phyloP scores from a whole-genome alignment of 2,888 invertebrate species.

The Caenorhabditis imperialis region DNA sequence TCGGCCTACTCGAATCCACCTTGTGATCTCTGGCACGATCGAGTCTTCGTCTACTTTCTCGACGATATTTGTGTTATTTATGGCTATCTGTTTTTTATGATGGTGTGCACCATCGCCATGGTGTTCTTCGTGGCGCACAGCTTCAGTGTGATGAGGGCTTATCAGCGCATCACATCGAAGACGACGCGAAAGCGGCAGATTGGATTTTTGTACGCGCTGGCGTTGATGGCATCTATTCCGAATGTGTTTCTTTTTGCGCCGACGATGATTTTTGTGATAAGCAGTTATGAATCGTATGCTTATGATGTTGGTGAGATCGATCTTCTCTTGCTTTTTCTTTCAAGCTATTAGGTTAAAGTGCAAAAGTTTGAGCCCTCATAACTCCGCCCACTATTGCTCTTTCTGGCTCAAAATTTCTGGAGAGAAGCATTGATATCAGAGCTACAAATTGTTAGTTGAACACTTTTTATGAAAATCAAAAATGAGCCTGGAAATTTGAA shows the following conservation, averaged over 20 bases:
- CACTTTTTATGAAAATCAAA: no score
- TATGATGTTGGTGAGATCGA: slow-evolving; percentile 26
- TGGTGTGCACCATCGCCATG: background rate
- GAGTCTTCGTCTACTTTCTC: slow-evolving; percentile 14
- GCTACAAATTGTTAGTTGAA: no score
- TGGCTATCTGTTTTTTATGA: slow-evolving; percentile 1
- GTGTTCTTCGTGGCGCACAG: slow-evolving; percentile 12
- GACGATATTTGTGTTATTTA: slow-evolving; percentile 2
- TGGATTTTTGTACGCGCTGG: slow-evolving; percentile 22
- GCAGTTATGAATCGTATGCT: slow-evolving; percentile 5
- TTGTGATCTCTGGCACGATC: slow-evolving; percentile 26
- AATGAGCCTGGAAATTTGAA: no score
- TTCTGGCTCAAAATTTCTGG: no score
- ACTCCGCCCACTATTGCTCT: no score
- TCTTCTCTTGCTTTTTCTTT: no score
- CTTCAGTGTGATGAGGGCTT: slow-evolving; percentile 10
- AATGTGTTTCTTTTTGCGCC: slow-evolving; percentile 15
- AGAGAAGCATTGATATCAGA: no score
- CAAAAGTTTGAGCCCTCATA: no score
- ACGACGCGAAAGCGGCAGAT: slow-evolving; percentile 20
- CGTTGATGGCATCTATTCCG: slow-evolving; percentile 17
- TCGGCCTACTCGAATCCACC: slow-evolving; percentile 11
- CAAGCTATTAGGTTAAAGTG: no score
- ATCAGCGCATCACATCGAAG: slow-evolving; percentile 12
- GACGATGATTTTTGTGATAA: background rate